These are phyloP conservation scores for Agrotis exclamationis DNA, from an alignment of 2,888 invertebrate species.

Conservation along the genomic window DNA sequence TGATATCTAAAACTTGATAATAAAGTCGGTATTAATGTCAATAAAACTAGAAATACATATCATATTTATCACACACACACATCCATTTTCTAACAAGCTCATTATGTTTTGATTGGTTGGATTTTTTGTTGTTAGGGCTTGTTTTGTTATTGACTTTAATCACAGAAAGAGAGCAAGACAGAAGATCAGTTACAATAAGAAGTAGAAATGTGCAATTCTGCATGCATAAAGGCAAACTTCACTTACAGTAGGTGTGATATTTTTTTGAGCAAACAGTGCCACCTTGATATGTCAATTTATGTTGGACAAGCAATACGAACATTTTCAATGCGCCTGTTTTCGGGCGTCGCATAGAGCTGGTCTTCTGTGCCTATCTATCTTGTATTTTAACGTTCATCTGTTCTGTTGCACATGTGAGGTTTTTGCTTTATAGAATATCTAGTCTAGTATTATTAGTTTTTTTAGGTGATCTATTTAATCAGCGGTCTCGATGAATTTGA, in stretches of 20 bases:
- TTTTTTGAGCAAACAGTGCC: no score
- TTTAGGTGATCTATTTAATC: constrained; percentile 41
- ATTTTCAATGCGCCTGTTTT: neutral
- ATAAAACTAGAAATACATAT: no score
- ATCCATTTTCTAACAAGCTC: no score
- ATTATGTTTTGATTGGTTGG: constrained; percentile 61
- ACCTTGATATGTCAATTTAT: neutral
- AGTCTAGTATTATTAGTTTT: constrained; percentile 35
- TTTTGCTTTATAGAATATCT: constrained; percentile 20
- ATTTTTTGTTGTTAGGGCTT: constrained; percentile 49
- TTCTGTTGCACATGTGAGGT: constrained; percentile 28
- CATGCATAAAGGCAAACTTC: no score
- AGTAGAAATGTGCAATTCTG: no score
- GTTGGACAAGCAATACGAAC: neutral
- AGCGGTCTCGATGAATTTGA: constrained; percentile 24
- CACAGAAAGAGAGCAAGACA: neutral
- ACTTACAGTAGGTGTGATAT: no score
- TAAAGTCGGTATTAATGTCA: no score
- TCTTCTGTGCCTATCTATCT: constrained; percentile 7
- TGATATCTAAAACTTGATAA: no score
- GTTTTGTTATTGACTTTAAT: constrained; percentile 39
- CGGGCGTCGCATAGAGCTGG: accelerated
- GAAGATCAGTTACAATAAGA: no score
- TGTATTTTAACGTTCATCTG: neutral
- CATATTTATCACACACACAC: no score